Conservation (phyloP, 30 jellyfish, hydroid and myxozoan species). For the Hydra vulgaris region DNA sequence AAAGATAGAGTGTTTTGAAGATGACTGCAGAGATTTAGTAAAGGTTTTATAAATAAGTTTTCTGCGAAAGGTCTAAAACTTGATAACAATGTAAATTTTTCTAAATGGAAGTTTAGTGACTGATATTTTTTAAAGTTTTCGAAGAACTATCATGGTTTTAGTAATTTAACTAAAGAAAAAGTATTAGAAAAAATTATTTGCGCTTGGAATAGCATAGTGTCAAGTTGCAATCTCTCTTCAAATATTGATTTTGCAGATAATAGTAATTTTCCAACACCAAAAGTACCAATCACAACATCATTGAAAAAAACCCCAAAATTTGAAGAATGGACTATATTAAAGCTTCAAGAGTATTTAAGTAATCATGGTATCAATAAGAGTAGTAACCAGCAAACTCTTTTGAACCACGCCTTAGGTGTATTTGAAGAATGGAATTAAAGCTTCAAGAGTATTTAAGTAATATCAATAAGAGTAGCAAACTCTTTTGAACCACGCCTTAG, state of each 20-base stretch:
- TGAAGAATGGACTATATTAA: conserved; percentile 2
- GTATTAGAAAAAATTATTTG: background rate
- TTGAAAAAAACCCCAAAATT: background rate
- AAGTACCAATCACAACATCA: background rate
- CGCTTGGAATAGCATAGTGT: background rate
- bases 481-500: background rate
- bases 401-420: too few relatives aligned
- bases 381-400: conserved; percentile 1
- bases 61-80: background rate
- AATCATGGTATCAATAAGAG: background rate
- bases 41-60: background rate
- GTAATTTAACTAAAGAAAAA: background rate
- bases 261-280: background rate
- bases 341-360: conserved; percentile 9
- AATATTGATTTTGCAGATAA: background rate
- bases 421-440: too few relatives aligned
- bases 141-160: background rate
- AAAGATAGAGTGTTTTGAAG: background rate
- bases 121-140: background rate
- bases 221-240: background rate
- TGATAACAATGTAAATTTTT: background rate
- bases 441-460: too few relatives aligned
- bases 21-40: background rate
- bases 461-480: too few relatives aligned
- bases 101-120: background rate